phyloP scores from a whole-genome alignment of 2,113 vertebrate genomes.

The Tretioscincus oriximinensis region DNA sequence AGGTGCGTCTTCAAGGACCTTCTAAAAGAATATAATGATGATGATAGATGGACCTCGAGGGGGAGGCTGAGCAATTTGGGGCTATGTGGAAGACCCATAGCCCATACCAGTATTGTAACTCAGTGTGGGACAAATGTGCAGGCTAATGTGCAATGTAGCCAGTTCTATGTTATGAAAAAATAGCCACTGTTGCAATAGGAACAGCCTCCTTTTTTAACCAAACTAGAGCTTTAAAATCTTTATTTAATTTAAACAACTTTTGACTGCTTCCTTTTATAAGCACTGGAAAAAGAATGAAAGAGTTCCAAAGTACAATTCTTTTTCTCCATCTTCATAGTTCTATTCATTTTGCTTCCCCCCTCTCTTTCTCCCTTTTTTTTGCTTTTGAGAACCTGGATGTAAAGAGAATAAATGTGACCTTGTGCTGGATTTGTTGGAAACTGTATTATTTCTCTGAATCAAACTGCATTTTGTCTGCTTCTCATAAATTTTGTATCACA shows the following conservation, averaged over 20 bases:
- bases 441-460: constrained; percentile 6
- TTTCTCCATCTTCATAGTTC: background rate
- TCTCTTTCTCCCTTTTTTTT: background rate
- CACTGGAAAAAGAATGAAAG: background rate
- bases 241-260: no score
- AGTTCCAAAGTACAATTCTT: background rate
- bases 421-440: background rate
- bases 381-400: background rate
- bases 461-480: background rate
- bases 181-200: no score
- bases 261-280: background rate
- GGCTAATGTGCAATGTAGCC: no score
- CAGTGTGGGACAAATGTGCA: no score
- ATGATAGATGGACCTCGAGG: no score
- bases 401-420: background rate
- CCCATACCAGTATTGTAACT: no score
- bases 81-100: no score
- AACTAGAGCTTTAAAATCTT: background rate
- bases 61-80: no score
- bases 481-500: background rate
- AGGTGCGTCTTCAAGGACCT: no score
- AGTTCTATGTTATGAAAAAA: no score
- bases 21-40: no score
- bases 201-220: background rate
- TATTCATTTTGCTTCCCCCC: background rate